A percentile compares a stretch with the other conserved stretches of the same genome.
Conservation (phyloP, 2,888 invertebrate species). For the Dendrolimus houi region DNA sequence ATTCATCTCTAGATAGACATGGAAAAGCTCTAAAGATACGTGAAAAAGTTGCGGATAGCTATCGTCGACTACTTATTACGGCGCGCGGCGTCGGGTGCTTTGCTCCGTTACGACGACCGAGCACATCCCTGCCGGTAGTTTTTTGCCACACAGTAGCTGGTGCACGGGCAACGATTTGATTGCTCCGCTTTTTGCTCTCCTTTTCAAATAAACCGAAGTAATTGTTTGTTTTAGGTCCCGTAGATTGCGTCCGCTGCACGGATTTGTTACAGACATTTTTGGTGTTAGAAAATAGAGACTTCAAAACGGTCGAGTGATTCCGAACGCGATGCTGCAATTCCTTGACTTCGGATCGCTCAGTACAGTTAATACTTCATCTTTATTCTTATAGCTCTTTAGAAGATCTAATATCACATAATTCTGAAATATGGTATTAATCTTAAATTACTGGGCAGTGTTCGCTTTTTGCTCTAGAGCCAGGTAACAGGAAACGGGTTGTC, state of each 20-base stretch:
- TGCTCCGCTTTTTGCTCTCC: conserved; percentile 66
- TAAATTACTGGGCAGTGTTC: conserved; percentile 53
- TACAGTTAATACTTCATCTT: neutral
- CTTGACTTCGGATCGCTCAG: neutral
- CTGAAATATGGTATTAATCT: conserved; percentile 65
- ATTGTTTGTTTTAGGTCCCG: conserved; percentile 73
- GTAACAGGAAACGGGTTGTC: conserved; percentile 74
- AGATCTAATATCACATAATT: conserved; percentile 15
- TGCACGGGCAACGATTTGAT: conserved; percentile 53
- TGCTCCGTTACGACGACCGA: conserved; percentile 42
- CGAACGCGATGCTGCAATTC: conserved; percentile 13
- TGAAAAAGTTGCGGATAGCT: conserved; percentile 21
- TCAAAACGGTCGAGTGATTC: conserved; percentile 52
- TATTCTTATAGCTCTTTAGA: neutral
- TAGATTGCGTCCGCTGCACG: conserved; percentile 63
- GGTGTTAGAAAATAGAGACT: conserved; percentile 61
- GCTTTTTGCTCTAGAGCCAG: conserved; percentile 59
- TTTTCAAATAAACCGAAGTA: conserved; percentile 72
- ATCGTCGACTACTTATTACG: conserved; percentile 52
- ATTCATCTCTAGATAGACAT: conserved; percentile 1
- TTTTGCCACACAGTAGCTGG: conserved; percentile 65
- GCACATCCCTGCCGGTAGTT: conserved; percentile 43
- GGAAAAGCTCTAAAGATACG: conserved; percentile 15
- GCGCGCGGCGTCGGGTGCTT: conserved; percentile 33
- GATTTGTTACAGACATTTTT: conserved; percentile 66